These are phyloP conservation scores for Tethya wilhelma DNA, from an alignment of 37 sponge, comb jelly and placozoan genomes.

Conservation along the genomic window DNA sequence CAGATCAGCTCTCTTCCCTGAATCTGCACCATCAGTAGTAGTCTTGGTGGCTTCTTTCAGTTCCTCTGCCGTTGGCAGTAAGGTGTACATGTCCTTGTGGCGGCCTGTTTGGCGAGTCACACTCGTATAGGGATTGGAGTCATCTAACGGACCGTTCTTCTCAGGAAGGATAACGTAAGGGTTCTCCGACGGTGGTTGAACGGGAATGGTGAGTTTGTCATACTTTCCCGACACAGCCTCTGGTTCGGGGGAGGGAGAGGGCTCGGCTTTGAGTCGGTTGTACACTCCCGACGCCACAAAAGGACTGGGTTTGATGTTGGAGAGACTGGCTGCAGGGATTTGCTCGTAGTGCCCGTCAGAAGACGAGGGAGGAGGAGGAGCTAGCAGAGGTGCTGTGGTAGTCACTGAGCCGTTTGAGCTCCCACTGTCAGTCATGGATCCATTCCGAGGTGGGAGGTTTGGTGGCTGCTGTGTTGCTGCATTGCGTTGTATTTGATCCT, in stretches of 20 bases:
- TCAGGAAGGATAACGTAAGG: slow-evolving; percentile 4
- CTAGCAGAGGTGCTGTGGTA: neutral
- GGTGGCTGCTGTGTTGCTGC: neutral
- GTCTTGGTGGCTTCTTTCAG: neutral
- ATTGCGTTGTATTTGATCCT: neutral
- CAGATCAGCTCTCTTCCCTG: neutral
- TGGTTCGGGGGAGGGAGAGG: neutral
- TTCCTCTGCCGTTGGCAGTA: neutral
- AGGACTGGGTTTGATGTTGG: neutral
- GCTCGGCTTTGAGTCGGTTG: neutral
- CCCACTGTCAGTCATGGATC: neutral
- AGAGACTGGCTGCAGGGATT: slow-evolving; percentile 12
- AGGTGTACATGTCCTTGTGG: no score
- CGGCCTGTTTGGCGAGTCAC: no score
- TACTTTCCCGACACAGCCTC: slow-evolving; percentile 1
- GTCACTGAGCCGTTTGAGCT: neutral
- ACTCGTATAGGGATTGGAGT: no score
- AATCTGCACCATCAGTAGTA: neutral
- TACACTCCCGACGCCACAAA: slow-evolving; percentile 3
- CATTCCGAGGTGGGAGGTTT: neutral
- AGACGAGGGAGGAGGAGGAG: neutral
- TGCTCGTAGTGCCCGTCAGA: slow-evolving; percentile 25
- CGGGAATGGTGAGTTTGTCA: neutral
- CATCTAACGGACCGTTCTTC: no score
- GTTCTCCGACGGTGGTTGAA: neutral